Conservation (phyloP, 2,797 vertebrate genomes). For the Kryptopterus vitreolus region DNA sequence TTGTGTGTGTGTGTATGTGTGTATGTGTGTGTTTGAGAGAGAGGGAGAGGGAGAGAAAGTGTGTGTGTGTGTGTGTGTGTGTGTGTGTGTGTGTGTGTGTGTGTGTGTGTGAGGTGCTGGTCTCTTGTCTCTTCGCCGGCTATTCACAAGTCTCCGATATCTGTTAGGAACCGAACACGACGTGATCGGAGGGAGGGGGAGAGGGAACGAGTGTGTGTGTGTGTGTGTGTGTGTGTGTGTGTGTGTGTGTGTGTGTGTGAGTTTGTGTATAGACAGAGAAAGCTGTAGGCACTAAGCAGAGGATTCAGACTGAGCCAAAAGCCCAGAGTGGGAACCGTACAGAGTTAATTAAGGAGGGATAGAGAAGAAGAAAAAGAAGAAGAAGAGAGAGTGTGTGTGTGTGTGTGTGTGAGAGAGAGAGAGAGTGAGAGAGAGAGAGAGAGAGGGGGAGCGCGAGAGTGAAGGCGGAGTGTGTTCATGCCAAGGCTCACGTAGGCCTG, state of each 20-base stretch:
- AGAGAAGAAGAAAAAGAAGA: constrained; percentile 8
- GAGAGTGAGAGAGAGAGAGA: no score
- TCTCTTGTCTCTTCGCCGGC: constrained; percentile 12
- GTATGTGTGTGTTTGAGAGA: not conserved
- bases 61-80: not conserved
- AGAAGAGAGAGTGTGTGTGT: constrained; percentile 15
- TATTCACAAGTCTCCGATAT: constrained; percentile 47
- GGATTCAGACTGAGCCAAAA: constrained; percentile 43
- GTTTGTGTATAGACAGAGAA: not conserved
- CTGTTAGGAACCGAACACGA: constrained; percentile 38
- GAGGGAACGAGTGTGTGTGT: no score
- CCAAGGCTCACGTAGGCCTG: constrained; percentile 61
- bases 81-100: not conserved
- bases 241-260: no score
- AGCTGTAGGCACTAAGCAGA: constrained; percentile 28
- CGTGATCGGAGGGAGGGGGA: constrained; percentile 24
- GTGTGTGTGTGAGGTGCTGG: not conserved
- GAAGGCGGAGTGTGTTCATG: constrained; percentile 52
- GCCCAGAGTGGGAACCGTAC: constrained; percentile 28
- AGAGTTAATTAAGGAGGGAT: constrained; percentile 40
- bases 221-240: no score
- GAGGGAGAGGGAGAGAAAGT: not conserved
- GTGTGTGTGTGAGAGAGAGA: constrained; percentile 12
- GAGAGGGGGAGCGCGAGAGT: constrained; percentile 37
- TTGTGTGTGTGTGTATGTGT: no score